Base-by-base conservation (phyloP, 2,888 invertebrate genomes). In the Hemistola chrysoprasaria region DNA sequence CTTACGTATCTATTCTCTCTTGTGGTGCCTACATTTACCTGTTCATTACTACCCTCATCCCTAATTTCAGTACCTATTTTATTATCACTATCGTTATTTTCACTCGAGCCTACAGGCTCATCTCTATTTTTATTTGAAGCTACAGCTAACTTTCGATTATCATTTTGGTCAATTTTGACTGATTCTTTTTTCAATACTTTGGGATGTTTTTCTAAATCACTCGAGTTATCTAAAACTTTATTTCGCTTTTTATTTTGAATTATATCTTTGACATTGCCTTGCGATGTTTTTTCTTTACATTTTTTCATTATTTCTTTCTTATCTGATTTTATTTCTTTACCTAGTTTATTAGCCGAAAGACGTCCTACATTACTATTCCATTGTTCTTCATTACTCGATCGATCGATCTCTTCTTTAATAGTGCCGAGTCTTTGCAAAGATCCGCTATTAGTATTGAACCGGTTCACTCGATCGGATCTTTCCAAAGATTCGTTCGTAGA, bases 1-100 rank as follows among this genome's bases (percentile, higher is more conserved):
- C 58, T 59, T 61, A 61, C 64, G 59, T 66, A 54, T 40, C 62
- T 64, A 65, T 39, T 65, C 58, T 68, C 71, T 66, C 65, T 65
- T 58, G 55, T 45, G 43, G 52, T 56, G 49, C 50, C 51, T 55
- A 46, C 55, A 55, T 55, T 60, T 37, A 50, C 52, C 50, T 53
- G 45, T 35, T 54, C 47, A 49, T 43, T 33, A 45, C 41, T 35
- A 53, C 27, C 44, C 26, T 28, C 38, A 41, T 26, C 30, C 25
- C 23, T 40, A 45, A 21, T 47, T 40, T 41, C 11, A 38, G 47
- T 49, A 43, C 43, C 36, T 48, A 52, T 49, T 53, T 30, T 27
- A 39, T 30, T 50, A 38, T 27, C 34, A 39, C 29, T 11, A 40
- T 35, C 10, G 11, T 36, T 41, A 40, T 33, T 39, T 46, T 37